Conservation (phyloP, 2,888 invertebrate species). For the Phyto melanocephala region DNA sequence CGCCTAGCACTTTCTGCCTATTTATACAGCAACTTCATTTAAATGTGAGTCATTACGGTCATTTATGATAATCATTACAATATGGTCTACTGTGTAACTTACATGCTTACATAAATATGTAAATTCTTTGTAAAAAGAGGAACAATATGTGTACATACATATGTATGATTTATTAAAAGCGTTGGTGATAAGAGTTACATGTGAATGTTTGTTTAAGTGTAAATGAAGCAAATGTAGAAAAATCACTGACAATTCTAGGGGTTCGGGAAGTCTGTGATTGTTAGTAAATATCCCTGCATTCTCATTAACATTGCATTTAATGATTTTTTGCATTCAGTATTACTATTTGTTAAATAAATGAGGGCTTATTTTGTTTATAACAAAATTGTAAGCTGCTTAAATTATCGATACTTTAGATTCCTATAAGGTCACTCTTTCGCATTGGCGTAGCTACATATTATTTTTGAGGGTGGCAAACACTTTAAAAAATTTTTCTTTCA, state of each 20-base stretch:
- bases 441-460: too few relatives aligned
- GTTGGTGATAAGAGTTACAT: conserved; percentile 28
- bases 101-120: too few relatives aligned
- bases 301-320: too few relatives aligned
- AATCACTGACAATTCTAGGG: conserved; percentile 23
- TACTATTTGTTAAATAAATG: too few relatives aligned
- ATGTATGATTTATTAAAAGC: background rate
- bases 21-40: conserved; percentile 22
- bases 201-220: conserved; percentile 36
- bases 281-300: too few relatives aligned
- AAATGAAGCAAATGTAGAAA: conserved; percentile 17
- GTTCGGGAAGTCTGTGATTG: background rate
- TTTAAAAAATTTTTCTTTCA: too few relatives aligned
- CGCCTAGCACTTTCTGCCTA: background rate
- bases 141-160: background rate
- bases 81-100: conserved; percentile 26
- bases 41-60: conserved; percentile 46
- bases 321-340: too few relatives aligned
- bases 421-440: too few relatives aligned
- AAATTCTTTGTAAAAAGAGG: conserved; percentile 15
- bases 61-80: conserved; percentile 45
- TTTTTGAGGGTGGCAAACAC: too few relatives aligned
- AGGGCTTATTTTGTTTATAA: too few relatives aligned
- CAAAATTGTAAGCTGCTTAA: too few relatives aligned
- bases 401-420: too few relatives aligned